These are phyloP conservation scores for Amphibalanus amphitrite DNA, from an alignment of 1,140 invertebrate species.

Conservation along the genomic window DNA sequence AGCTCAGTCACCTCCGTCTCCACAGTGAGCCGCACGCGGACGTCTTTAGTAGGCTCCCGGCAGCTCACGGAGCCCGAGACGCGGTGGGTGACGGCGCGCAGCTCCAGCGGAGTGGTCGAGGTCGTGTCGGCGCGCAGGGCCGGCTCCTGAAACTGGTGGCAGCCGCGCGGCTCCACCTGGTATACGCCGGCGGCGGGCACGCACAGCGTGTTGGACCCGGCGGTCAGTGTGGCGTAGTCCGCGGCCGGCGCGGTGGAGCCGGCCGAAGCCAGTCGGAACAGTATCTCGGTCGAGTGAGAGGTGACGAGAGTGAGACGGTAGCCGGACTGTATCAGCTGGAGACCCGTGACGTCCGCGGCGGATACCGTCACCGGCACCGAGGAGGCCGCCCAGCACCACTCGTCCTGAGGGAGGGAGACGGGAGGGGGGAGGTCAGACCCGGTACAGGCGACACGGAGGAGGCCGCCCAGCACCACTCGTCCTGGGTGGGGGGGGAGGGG, in stretches of 20 bases:
- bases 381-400: constrained; percentile 54
- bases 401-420: constrained; percentile 24
- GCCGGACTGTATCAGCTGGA: constrained; percentile 55
- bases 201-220: constrained; percentile 42
- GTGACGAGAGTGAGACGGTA: constrained; percentile 46
- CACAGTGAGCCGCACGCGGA: not conserved
- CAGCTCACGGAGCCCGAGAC: not conserved
- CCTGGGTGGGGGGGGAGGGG: constrained; percentile 17
- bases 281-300: constrained; percentile 49
- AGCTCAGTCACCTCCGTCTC: not conserved
- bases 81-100: not conserved
- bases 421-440: too few relatives aligned
- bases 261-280: constrained; percentile 34
- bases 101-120: not conserved
- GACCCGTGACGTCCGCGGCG: constrained; percentile 41
- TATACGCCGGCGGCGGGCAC: constrained; percentile 49
- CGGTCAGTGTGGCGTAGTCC: constrained; percentile 54
- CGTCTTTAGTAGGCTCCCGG: not conserved
- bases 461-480: constrained; percentile 55
- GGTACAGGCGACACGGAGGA: too few relatives aligned
- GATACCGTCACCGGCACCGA: constrained; percentile 44
- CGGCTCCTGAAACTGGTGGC: constrained; percentile 49
- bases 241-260: constrained; percentile 58
- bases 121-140: constrained; percentile 28
- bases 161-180: constrained; percentile 54